Percentiles rank a stretch among this genome's conserved stretches.
These are phyloP conservation scores for Drosophila willistoni DNA, from an alignment of 1,140 invertebrate species.

Conservation along the genomic window DNA sequence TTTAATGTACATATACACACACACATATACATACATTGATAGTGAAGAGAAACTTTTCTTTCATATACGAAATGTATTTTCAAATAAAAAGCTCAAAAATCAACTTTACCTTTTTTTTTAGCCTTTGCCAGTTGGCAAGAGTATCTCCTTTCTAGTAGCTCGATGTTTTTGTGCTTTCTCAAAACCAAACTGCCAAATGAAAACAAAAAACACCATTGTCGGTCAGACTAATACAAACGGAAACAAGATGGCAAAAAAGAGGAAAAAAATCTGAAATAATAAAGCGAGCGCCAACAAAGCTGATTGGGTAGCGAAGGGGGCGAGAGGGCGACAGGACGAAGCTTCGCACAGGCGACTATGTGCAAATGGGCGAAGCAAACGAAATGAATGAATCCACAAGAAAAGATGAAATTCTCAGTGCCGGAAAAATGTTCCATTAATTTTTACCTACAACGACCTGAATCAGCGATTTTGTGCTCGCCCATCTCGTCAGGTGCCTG, in stretches of 20 bases:
- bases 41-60: not conserved
- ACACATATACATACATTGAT: too few relatives aligned
- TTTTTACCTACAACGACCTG: slow-evolving; percentile 65
- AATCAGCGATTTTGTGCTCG: slow-evolving; percentile 58
- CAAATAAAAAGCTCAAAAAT: slow-evolving; percentile 19
- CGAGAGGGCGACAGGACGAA: not conserved
- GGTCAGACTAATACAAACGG: slow-evolving; percentile 20
- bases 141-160: slow-evolving; percentile 8
- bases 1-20: not conserved
- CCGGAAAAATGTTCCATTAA: slow-evolving; percentile 62
- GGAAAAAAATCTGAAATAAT: not conserved
- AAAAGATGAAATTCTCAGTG: slow-evolving; percentile 60
- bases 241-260: slow-evolving; percentile 13
- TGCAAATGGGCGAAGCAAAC: slow-evolving; percentile 24
- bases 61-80: slow-evolving; percentile 5
- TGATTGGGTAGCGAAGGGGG: not conserved
- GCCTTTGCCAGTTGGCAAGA: slow-evolving; percentile 4
- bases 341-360: slow-evolving; percentile 7
- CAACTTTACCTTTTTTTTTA: slow-evolving; percentile 2
- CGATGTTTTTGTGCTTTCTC: slow-evolving; percentile 13
- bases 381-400: slow-evolving; percentile 31
- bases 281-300: slow-evolving; percentile 19
- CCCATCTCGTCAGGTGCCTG: slow-evolving; percentile 15
- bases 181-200: slow-evolving; percentile 10
- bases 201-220: slow-evolving; percentile 21